A percentile compares a stretch with the other conserved stretches of the same genome.
Conservation (phyloP, 2,888 invertebrate genomes). For the Allygus modestus region DNA sequence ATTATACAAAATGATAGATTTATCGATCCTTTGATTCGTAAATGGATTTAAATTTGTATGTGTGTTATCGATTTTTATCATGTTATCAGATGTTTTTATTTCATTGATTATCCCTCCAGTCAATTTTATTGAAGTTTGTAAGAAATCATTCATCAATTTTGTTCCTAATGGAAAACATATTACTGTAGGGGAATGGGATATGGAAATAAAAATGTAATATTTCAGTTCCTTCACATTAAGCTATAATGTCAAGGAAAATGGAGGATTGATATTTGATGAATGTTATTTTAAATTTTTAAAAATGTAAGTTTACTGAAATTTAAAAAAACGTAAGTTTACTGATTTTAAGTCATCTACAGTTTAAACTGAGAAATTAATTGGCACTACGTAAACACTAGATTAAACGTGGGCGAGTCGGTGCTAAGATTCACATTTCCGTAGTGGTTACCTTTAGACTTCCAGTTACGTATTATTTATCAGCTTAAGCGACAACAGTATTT, state of each 20-base stretch:
- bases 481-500: conserved; percentile 20
- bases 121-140: conserved; percentile 40
- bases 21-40: conserved; percentile 22
- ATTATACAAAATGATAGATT: conserved; percentile 48
- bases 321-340: neutral
- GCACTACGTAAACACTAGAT: neutral
- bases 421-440: conserved; percentile 26
- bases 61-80: conserved; percentile 22
- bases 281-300: neutral
- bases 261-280: neutral
- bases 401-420: conserved; percentile 40
- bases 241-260: neutral
- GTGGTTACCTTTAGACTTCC: conserved; percentile 49
- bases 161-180: conserved; percentile 6
- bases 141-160: neutral
- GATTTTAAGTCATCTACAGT: neutral
- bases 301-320: neutral
- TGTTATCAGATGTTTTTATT: conserved; percentile 7
- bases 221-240: neutral
- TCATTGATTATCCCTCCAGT: conserved; percentile 31
- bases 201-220: neutral
- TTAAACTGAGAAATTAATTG: conserved; percentile 6
- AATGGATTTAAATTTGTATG: conserved; percentile 52
- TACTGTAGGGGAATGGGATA: neutral
- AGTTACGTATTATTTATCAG: neutral